These are phyloP conservation scores for Ciconia boyciana DNA, from an alignment of 2,113 vertebrate species.

Conservation along the genomic window DNA sequence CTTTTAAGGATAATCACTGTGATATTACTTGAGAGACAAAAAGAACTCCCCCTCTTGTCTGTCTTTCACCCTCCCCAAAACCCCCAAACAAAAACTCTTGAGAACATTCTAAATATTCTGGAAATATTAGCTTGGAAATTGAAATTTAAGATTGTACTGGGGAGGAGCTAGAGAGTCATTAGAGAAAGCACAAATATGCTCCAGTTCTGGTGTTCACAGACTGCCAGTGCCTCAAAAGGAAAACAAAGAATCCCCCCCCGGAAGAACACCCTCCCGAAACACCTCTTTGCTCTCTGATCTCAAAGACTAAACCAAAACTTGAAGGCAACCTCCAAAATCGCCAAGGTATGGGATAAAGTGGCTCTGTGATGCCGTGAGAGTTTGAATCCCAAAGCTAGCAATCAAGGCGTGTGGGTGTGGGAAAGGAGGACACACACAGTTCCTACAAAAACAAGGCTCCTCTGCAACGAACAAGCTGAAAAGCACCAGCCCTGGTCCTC, in stretches of 20 bases:
- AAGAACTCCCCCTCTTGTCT: neutral
- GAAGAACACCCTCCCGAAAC: neutral
- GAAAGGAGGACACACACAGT: slow-evolving; percentile 23
- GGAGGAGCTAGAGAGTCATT: neutral
- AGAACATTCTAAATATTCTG: neutral
- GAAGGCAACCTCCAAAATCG: neutral
- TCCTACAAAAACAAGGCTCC: neutral
- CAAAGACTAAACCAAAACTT: neutral
- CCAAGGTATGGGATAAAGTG: neutral
- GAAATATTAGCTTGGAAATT: neutral
- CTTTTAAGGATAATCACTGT: neutral
- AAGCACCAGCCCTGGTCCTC: neutral
- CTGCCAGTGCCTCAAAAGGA: neutral
- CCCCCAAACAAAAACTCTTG: neutral
- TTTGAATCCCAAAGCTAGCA: neutral
- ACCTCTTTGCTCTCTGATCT: neutral
- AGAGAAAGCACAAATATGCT: neutral
- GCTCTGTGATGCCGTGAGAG: neutral
- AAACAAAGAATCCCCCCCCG: neutral
- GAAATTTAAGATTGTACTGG: neutral
- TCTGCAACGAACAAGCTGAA: neutral
- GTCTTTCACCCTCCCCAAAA: neutral
- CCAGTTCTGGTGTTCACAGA: neutral
- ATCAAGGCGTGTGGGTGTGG: slow-evolving; percentile 35
- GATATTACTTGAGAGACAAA: neutral